Evolutionary conservation across 2,113 vertebrate species (phyloP).

Genomic region (Verasper variegatus): DNA sequence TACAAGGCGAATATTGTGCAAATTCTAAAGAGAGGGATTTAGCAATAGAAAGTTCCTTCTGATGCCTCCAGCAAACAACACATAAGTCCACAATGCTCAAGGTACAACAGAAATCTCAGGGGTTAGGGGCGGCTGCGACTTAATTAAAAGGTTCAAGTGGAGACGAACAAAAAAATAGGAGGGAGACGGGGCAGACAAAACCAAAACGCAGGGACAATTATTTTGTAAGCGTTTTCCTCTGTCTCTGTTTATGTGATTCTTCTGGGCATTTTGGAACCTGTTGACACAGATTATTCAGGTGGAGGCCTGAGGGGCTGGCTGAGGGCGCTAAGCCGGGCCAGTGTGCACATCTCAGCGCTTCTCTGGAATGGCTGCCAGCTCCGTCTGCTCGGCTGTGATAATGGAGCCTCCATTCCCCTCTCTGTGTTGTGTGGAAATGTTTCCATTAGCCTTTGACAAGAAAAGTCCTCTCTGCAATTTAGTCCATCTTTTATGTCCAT

Average conservation of each 20-base stretch:
- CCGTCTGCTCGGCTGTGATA: slow-evolving; percentile 85
- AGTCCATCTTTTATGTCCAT: slow-evolving; percentile 86
- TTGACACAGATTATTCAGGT: slow-evolving; percentile 87
- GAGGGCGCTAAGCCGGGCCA: slow-evolving; percentile 78
- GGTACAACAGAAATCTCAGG: slow-evolving; percentile 29
- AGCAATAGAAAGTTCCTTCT: slow-evolving; percentile 12
- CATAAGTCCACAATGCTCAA: slow-evolving; percentile 30
- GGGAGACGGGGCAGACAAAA: slow-evolving; percentile 17
- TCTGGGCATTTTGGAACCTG: slow-evolving; percentile 82
- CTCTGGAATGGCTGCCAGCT: slow-evolving; percentile 82
- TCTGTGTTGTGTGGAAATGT: slow-evolving; percentile 83
- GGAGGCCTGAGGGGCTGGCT: slow-evolving; percentile 78
- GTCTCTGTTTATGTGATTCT: slow-evolving; percentile 75
- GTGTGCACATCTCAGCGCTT: slow-evolving; percentile 80
- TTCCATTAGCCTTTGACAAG: slow-evolving; percentile 87
- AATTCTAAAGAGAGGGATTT: slow-evolving; percentile 13
- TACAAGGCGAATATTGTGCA: background rate
- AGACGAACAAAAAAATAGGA: slow-evolving; percentile 34
- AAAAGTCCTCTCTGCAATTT: slow-evolving; percentile 84
- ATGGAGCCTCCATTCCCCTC: slow-evolving; percentile 79
- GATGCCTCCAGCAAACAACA: slow-evolving; percentile 29
- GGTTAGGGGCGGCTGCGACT: slow-evolving; percentile 36
- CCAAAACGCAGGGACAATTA: slow-evolving; percentile 71
- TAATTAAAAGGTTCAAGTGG: slow-evolving; percentile 77
- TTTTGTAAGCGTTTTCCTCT: slow-evolving; percentile 74